Base-by-base conservation (phyloP, 2,888 invertebrate species). In the Scrobipalpa costella region DNA sequence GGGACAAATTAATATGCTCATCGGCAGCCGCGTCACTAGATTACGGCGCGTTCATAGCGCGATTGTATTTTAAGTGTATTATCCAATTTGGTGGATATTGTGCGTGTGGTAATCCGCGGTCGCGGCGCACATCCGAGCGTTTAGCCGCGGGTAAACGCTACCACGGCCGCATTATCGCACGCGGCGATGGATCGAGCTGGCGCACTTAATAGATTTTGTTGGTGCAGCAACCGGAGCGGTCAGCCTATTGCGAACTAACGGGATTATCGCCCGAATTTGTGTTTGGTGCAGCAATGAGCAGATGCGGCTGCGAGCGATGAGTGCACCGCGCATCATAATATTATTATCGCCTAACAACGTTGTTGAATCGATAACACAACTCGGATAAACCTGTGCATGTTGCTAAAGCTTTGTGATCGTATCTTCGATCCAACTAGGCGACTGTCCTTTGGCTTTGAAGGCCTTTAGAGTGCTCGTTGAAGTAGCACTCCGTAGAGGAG, bases 1-100 rank as follows among this genome's bases (percentile, higher is more conserved):
- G 85, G 84, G 85, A 89, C 89, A 89, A 88, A 90, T 90, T 90
- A 90, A 89, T 90, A 90, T 88, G 90, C 87, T 89, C 90, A 90
- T 91, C 89, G 90, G 87, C 87, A 85, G 85, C 84, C 85, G 82
- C 89, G 84, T 85, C 87, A 87, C 85, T 88, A 86, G 90, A 88
- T 89, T 91, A 90, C 85, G 83, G 81, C 83, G 86, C 89, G 86
- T 90, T 88, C 85, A 88, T 84, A 81, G 85, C 86, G 84, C 92
- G 91, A 92, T 91, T 90, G 92, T 93, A 91, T 93, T 93, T 93
- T 93, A 93, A 93, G 93, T 92, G 93, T 93, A 93, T 93, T 93
- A 93, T 93, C 93, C 93, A 93, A 93, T 93, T 92, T 92, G 90
- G 86, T 84, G 85, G 92, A 88, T 92, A 92, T 92, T 91, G 92